phyloP scores from a whole-genome alignment of 2,113 vertebrate species.

The Anarrhichthys ocellatus region DNA sequence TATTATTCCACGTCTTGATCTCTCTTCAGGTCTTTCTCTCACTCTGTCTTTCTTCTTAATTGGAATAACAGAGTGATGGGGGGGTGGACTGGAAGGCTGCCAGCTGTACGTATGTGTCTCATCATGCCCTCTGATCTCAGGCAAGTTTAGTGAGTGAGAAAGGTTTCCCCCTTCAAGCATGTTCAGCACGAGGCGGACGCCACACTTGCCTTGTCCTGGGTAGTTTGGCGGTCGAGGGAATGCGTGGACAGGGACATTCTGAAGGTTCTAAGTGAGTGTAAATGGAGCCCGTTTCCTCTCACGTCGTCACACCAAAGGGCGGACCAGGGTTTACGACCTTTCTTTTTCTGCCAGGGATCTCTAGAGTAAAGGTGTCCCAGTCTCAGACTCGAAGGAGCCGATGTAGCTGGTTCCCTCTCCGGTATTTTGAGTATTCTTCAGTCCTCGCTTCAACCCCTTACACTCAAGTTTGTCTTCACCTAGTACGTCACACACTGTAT shows the following conservation, averaged over 20 bases:
- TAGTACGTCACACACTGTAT: constrained; percentile 19
- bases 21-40: constrained; percentile 30
- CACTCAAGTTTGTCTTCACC: constrained; percentile 26
- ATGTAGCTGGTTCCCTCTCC: background rate
- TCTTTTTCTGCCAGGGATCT: background rate
- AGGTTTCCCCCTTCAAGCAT: constrained; percentile 41
- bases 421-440: background rate
- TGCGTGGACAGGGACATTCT: constrained; percentile 15
- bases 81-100: constrained; percentile 4
- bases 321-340: background rate
- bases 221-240: background rate
- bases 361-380: constrained; percentile 1
- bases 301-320: background rate
- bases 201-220: constrained; percentile 1
- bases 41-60: constrained; percentile 48
- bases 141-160: constrained; percentile 10
- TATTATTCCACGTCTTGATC: constrained; percentile 34
- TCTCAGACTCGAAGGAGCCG: constrained; percentile 25
- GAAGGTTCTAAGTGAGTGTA: constrained; percentile 39
- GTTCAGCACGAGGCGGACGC: constrained; percentile 49
- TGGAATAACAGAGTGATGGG: constrained; percentile 48
- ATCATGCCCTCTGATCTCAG: constrained; percentile 28
- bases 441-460: background rate
- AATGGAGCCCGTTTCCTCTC: constrained; percentile 35
- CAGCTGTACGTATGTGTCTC: constrained; percentile 10